phyloP scores from a whole-genome alignment of 2,888 invertebrate genomes.

The Hedya salicella region DNA sequence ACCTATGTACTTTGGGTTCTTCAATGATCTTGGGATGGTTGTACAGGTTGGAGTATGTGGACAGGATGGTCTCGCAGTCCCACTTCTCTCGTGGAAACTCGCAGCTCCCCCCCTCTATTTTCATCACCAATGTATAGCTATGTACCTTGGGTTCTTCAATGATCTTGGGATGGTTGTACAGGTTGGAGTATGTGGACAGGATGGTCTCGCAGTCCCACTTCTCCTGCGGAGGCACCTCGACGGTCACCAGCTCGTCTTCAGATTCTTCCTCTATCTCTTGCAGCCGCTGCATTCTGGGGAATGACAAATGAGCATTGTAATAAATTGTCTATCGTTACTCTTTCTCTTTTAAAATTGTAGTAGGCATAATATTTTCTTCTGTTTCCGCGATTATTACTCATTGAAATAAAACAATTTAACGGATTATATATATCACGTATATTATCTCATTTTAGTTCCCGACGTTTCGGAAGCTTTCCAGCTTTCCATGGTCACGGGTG shows the following conservation, averaged over 20 bases:
- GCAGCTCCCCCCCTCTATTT: too few relatives aligned
- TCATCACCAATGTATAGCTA: too few relatives aligned
- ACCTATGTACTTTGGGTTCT: constrained; percentile 89
- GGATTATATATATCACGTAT: too few relatives aligned
- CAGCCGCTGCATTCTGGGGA: constrained; percentile 67
- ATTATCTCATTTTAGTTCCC: too few relatives aligned
- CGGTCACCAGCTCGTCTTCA: constrained; percentile 85
- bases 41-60: constrained; percentile 95
- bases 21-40: constrained; percentile 96
- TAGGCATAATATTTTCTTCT: too few relatives aligned
- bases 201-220: constrained; percentile 97
- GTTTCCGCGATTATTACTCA: too few relatives aligned
- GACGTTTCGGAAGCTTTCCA: too few relatives aligned
- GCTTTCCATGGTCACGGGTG: too few relatives aligned
- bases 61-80: constrained; percentile 96
- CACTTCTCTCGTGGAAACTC: constrained; percentile 89
- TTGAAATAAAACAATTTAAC: too few relatives aligned
- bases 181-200: constrained; percentile 94
- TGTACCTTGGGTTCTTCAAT: constrained; percentile 90
- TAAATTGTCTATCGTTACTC: not conserved
- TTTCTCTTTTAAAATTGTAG: too few relatives aligned
- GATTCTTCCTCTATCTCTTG: constrained; percentile 80
- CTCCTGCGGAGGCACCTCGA: constrained; percentile 86
- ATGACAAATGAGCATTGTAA: not conserved
- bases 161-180: constrained; percentile 96